phyloP scores from a whole-genome alignment of 2,113 vertebrate genomes.

The Malaclemys terrapin region DNA sequence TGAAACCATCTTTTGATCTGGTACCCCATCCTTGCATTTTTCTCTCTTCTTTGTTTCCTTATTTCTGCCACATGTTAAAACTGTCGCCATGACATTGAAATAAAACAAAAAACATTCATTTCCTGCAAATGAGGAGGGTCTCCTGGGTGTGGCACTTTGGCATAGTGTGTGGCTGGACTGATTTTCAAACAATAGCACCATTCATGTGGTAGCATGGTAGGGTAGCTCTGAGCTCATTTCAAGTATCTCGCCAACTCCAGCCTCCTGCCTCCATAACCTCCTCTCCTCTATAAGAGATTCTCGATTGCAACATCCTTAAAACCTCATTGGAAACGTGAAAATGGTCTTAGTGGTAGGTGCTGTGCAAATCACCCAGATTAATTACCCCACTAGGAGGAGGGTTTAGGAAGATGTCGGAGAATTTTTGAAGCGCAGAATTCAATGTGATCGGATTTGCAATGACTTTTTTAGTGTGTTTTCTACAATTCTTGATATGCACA shows the following conservation, averaged over 20 bases:
- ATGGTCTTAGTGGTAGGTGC: conserved; percentile 19
- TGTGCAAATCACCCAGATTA: neutral
- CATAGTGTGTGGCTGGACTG: neutral
- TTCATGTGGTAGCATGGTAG: accelerated
- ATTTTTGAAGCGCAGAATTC: neutral
- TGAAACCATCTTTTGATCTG: neutral
- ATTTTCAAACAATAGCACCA: neutral
- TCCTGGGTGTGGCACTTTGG: neutral
- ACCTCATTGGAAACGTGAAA: neutral
- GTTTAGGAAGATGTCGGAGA: neutral
- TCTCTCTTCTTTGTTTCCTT: neutral
- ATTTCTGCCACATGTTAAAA: neutral
- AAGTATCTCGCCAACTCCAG: neutral
- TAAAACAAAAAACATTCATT: neutral
- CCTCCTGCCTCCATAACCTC: accelerated
- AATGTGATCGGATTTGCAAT: conserved; percentile 22
- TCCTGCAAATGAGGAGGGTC: neutral
- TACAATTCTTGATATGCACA: neutral
- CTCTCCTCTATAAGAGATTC: neutral
- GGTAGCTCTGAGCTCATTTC: accelerated
- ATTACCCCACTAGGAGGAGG: neutral
- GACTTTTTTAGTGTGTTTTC: neutral
- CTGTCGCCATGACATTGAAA: neutral
- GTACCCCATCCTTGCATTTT: neutral
- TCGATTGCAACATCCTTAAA: neutral